Evolutionary conservation across 2,888 invertebrate species (phyloP), one percentile per base, ranked within the genome.

Genomic region (Serripes groenlandicus): DNA sequence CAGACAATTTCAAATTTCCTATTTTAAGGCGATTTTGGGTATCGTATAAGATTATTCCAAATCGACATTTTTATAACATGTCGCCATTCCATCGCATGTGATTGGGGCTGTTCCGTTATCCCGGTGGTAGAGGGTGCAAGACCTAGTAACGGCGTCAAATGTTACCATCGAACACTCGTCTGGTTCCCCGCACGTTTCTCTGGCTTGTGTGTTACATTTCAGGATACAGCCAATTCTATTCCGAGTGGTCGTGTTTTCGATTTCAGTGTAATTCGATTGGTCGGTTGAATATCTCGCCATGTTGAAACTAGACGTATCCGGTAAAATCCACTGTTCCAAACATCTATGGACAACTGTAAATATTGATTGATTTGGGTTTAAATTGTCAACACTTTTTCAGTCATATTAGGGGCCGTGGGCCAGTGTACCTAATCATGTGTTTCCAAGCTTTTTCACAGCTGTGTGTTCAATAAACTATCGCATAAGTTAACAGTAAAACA

Each of bases 171-270:
- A 32, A 34, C 62, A 62, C 34, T 62, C 62, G 21, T 5, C 34
- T 3, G 21, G 3, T 11, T 34, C 21, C 3, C 62, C 62, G 7
- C 62, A 62, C 15, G 30, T 62, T 21, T 62, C 3, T n/a, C 62
- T 30, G 32, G 62, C 62, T 32, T 62, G 62, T 18, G 34, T n/a
- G n/a, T 34, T 62, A n/a, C 62, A 62, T 34, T 62, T 62, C 34
- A 32, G 34, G 34, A 62, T 34, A 34, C 62, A 62, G 7, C 34
- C 34, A 21, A 34, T 62, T n/a, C 9, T 34, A 34, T 1, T 34
- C 18, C 21, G 3, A 21, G 34, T 34, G 15, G 15, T 3, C n/a
- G 15, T n/a, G 32, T 11, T 62, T 62, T 11, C 34, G 0, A 62
- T 15, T 62, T 34, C 34, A 9, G 62, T 62, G 34, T 32, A 62